These are phyloP conservation scores for Tolypeutes matacus DNA, from an alignment of 2,797 vertebrate species.

Conservation along the genomic window DNA sequence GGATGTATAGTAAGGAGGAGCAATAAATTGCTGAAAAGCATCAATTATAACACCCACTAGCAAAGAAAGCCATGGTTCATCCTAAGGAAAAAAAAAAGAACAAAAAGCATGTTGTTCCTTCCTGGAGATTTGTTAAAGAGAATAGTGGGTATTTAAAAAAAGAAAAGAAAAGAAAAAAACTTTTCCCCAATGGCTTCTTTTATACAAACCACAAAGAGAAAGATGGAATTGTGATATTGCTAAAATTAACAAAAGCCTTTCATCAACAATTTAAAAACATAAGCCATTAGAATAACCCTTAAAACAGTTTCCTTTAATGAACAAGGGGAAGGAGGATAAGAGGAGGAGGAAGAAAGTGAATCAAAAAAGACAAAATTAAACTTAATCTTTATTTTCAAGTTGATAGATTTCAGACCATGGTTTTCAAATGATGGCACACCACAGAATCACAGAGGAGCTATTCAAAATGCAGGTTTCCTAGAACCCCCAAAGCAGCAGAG, in stretches of 20 bases:
- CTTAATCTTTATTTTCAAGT: neutral
- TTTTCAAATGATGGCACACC: neutral
- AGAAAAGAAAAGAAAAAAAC: neutral
- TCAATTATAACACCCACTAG: neutral
- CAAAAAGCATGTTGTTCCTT: slow-evolving; percentile 39
- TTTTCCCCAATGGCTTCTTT: slow-evolving; percentile 59
- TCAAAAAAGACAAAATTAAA: neutral
- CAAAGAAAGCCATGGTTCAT: slow-evolving; percentile 56
- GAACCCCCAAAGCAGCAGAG: neutral
- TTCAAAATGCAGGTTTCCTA: neutral
- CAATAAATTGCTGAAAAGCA: neutral
- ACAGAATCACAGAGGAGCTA: neutral
- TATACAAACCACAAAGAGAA: slow-evolving; percentile 48
- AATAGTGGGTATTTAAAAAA: slow-evolving; percentile 16
- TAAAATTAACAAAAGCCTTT: slow-evolving; percentile 42
- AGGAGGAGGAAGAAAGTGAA: neutral
- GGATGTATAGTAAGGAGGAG: slow-evolving; percentile 32
- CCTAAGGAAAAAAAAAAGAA: slow-evolving; percentile 51
- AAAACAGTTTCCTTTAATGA: neutral
- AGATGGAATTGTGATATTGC: slow-evolving; percentile 20
- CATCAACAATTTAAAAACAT: neutral
- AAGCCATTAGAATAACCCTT: neutral
- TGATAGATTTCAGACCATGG: neutral
- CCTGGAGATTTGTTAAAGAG: neutral
- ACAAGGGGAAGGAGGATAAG: neutral